Conservation (phyloP, 2,888 invertebrate genomes). For the Nasonovia ribisnigri region DNA sequence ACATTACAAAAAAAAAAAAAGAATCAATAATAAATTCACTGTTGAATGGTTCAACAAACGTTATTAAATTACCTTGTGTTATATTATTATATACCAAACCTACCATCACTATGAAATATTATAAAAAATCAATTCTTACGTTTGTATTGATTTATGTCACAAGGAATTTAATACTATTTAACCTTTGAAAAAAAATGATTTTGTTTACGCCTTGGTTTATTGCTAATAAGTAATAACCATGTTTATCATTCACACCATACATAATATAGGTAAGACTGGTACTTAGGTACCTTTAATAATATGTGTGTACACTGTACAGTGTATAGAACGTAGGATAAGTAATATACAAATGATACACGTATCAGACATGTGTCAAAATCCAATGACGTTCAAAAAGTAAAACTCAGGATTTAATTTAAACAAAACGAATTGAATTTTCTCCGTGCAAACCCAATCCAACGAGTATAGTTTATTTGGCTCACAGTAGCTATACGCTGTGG, state of each 20-base stretch:
- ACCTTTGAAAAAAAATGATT: not conserved
- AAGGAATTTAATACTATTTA: not conserved
- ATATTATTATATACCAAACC: not conserved
- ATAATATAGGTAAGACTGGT: not conserved
- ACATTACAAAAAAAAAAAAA: not conserved
- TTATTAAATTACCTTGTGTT: not conserved
- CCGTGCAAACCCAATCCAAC: not conserved
- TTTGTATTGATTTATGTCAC: too few relatives aligned
- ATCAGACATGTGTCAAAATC: not conserved
- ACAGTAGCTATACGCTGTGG: not conserved
- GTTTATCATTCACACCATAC: not conserved
- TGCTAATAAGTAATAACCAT: not conserved
- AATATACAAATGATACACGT: not conserved
- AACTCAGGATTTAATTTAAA: not conserved
- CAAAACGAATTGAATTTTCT: not conserved
- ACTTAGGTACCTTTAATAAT: too few relatives aligned
- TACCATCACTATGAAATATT: not conserved
- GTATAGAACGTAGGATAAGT: too few relatives aligned
- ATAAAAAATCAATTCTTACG: not conserved
- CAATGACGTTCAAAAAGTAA: not conserved
- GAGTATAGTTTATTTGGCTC: not conserved
- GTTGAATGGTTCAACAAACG: not conserved
- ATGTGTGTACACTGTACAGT: too few relatives aligned
- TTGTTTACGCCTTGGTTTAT: not conserved
- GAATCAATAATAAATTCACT: conserved; percentile 1